Evolutionary conservation across 2,888 invertebrate genomes (phyloP).

Genomic region (Thymelicus lineola): DNA sequence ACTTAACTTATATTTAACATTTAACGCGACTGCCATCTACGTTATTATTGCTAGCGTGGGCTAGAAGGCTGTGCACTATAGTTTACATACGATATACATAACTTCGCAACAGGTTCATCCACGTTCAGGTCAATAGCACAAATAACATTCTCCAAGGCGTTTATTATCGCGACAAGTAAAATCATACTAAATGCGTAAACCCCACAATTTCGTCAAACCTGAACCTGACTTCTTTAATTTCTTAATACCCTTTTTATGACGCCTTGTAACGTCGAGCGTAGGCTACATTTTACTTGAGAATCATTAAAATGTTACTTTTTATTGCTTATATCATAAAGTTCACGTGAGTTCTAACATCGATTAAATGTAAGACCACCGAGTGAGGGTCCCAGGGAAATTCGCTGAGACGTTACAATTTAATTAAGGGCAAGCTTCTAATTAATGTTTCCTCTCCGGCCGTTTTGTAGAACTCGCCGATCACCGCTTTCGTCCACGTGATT

Average conservation of each 20-base stretch:
- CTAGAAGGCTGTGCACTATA: constrained; percentile 3
- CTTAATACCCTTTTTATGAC: constrained; percentile 42
- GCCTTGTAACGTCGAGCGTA: constrained; percentile 50
- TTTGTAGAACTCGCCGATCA: constrained; percentile 45
- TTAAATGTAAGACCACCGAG: constrained; percentile 69
- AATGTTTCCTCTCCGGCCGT: constrained; percentile 58
- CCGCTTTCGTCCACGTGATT: constrained; percentile 36
- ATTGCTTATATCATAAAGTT: constrained; percentile 59
- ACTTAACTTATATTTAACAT: constrained; percentile 18
- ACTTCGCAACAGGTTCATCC: constrained; percentile 11
- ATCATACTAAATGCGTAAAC: constrained; percentile 31
- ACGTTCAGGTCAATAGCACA: constrained; percentile 29
- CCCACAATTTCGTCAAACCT: constrained; percentile 35
- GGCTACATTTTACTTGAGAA: constrained; percentile 48
- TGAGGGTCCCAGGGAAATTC: constrained; percentile 64
- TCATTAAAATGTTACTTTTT: constrained; percentile 64
- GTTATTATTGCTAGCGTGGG: constrained; percentile 5
- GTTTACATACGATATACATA: not conserved
- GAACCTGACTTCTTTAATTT: constrained; percentile 33
- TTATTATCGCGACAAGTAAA: constrained; percentile 34
- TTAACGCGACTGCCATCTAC: constrained; percentile 23
- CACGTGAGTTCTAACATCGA: constrained; percentile 53
- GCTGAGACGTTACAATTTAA: constrained; percentile 83
- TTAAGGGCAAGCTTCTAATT: constrained; percentile 69
- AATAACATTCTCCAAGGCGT: constrained; percentile 23